Evolutionary conservation across 2,888 invertebrate genomes (phyloP).

Genomic region (Cistogaster globosa): DNA sequence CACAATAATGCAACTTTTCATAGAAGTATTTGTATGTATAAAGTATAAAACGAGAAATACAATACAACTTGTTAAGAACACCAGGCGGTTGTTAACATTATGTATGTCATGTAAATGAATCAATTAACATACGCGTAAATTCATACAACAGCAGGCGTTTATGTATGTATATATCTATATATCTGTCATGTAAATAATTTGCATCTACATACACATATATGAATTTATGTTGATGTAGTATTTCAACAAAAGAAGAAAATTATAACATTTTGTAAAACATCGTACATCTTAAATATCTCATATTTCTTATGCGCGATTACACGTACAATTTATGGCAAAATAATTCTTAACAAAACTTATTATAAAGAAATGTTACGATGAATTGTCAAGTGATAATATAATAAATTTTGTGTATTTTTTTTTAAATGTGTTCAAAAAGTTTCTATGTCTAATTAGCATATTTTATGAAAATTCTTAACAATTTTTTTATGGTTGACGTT

Average conservation of each 20-base stretch:
- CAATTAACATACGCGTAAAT: slow-evolving; percentile 56
- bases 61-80: slow-evolving; percentile 26
- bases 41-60: slow-evolving; percentile 12
- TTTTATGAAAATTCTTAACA: no score
- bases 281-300: background rate
- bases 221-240: background rate
- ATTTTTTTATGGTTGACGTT: no score
- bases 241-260: slow-evolving; percentile 26
- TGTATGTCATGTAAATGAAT: slow-evolving; percentile 54
- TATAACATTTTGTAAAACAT: slow-evolving; percentile 36
- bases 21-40: background rate
- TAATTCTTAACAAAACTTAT: background rate
- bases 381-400: slow-evolving; percentile 22
- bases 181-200: background rate
- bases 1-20: background rate
- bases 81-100: slow-evolving; percentile 50
- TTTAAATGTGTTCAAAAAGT: no score
- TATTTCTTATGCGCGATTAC: slow-evolving; percentile 7
- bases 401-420: background rate
- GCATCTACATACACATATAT: background rate
- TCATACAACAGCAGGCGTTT: slow-evolving; percentile 8
- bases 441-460: no score
- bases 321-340: slow-evolving; percentile 10
- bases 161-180: slow-evolving; percentile 6
- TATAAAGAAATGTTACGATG: background rate